A percentile compares a stretch with the other conserved stretches of the same genome.
These are phyloP conservation scores for Guaruba guarouba DNA, from an alignment of 2,113 vertebrate species.

Conservation along the genomic window DNA sequence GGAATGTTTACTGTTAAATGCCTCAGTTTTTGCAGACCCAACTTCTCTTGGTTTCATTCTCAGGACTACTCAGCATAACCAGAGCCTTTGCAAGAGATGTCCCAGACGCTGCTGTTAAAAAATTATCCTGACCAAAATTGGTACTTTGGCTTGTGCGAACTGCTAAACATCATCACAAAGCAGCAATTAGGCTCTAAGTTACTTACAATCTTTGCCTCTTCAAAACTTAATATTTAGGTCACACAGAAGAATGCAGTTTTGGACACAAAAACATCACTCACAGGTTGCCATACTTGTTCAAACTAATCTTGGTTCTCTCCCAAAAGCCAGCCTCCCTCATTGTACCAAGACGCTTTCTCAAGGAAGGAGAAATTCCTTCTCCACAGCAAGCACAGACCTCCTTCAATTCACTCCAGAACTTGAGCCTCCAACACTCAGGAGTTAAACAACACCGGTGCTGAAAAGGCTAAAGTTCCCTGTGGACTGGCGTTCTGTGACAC, in stretches of 20 bases:
- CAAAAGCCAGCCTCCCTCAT: background rate
- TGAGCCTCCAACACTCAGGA: background rate
- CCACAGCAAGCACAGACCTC: background rate
- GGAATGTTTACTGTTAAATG: slow-evolving; percentile 66
- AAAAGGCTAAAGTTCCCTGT: background rate
- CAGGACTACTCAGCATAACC: slow-evolving; percentile 68
- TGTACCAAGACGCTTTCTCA: background rate
- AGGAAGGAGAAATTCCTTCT: background rate
- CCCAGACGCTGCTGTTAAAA: slow-evolving; percentile 77
- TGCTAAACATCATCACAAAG: slow-evolving; percentile 59
- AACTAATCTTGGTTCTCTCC: background rate
- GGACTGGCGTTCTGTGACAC: background rate
- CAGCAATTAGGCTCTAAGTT: slow-evolving; percentile 34
- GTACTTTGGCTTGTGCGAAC: slow-evolving; percentile 46
- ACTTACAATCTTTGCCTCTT: slow-evolving; percentile 38
- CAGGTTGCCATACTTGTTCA: background rate
- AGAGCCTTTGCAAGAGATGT: slow-evolving; percentile 76
- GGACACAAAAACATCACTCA: slow-evolving; percentile 30
- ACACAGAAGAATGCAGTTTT: background rate
- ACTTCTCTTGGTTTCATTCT: slow-evolving; percentile 68
- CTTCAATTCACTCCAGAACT: background rate
- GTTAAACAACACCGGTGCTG: background rate
- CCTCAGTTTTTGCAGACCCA: slow-evolving; percentile 59
- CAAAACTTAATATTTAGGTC: slow-evolving; percentile 48
- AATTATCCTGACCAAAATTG: slow-evolving; percentile 71